Evolutionary conservation across 2,797 vertebrate species (phyloP).

Genomic region (Apogon talboti): DNA sequence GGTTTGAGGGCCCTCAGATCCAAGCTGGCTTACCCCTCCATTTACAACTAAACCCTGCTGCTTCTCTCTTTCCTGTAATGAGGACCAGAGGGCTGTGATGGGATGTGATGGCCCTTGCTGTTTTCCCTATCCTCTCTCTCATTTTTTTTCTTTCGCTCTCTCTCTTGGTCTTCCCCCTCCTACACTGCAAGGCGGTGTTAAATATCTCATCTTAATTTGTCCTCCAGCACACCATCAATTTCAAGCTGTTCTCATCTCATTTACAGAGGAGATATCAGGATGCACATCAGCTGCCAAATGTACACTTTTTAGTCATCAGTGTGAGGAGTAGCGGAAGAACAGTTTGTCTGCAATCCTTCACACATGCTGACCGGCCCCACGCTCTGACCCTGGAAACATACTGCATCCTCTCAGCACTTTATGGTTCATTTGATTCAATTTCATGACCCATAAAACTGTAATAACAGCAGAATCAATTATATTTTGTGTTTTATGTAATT

Average conservation of each 20-base stretch:
- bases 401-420: conserved; percentile 35
- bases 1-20: conserved; percentile 40
- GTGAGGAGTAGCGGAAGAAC: conserved; percentile 26
- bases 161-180: conserved; percentile 23
- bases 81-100: conserved; percentile 53
- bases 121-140: conserved; percentile 25
- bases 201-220: conserved; percentile 66
- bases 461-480: conserved; percentile 41
- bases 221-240: conserved; percentile 67
- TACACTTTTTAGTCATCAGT: conserved; percentile 40
- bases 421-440: conserved; percentile 59
- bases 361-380: conserved; percentile 9
- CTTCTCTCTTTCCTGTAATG: conserved; percentile 62
- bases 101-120: conserved; percentile 40
- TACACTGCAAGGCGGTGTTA: conserved; percentile 61
- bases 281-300: conserved; percentile 53
- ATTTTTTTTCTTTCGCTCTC: not conserved
- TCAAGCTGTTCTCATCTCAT: conserved; percentile 72
- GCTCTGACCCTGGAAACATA: conserved; percentile 17
- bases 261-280: conserved; percentile 55
- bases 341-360: conserved; percentile 14
- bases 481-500: not conserved
- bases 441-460: conserved; percentile 52
- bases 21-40: conserved; percentile 42
- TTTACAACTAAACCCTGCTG: conserved; percentile 59